Conservation (phyloP, 2,113 vertebrate genomes). For the Meriones unguiculatus region DNA sequence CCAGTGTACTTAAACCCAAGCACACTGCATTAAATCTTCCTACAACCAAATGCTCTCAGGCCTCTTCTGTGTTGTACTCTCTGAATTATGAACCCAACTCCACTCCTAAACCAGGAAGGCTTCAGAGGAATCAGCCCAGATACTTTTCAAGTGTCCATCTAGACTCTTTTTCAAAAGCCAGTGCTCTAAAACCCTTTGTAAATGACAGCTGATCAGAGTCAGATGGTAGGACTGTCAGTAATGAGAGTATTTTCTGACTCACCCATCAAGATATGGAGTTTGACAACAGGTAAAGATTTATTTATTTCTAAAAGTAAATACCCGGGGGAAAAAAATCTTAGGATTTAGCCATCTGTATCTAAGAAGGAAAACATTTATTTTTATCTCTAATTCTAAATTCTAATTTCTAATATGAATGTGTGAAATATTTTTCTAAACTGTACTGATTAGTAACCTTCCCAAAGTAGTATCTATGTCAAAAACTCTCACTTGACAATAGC, state of each 20-base stretch:
- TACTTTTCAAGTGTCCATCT: background rate
- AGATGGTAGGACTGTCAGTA: background rate
- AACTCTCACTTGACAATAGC: background rate
- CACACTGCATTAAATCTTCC: background rate
- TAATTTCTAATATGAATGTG: background rate
- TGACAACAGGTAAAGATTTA: background rate
- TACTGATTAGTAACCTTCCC: background rate
- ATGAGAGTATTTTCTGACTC: slow-evolving; percentile 17
- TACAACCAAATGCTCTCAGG: background rate
- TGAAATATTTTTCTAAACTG: slow-evolving; percentile 21
- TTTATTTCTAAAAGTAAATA: background rate
- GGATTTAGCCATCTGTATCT: background rate
- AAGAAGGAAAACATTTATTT: background rate
- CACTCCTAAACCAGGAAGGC: background rate
- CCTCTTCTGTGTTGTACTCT: background rate
- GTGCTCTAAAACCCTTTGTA: background rate
- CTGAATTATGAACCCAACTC: background rate
- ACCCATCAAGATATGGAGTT: background rate
- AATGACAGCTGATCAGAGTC: background rate
- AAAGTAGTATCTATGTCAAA: slow-evolving; percentile 7
- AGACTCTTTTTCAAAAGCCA: background rate
- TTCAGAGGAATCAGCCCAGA: background rate
- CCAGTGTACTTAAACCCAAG: background rate
- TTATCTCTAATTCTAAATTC: slow-evolving; percentile 31
- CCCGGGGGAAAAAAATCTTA: background rate